phyloP scores from a whole-genome alignment of 2,797 vertebrate genomes.

The Triplophysa bombifrons region DNA sequence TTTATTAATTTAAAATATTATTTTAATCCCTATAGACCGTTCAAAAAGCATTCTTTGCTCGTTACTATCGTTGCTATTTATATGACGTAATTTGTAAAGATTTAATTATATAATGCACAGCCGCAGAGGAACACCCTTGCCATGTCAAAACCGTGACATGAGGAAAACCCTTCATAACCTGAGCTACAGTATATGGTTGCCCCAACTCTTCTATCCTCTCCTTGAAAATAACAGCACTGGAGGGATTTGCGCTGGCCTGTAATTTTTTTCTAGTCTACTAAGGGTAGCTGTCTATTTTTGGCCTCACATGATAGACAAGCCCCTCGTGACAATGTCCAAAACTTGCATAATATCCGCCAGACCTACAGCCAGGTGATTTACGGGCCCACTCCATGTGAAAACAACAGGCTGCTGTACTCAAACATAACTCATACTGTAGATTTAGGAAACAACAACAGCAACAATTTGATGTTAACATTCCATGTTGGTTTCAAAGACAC shows the following conservation, averaged over 20 bases:
- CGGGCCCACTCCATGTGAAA: conserved; percentile 26
- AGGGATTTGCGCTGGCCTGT: conserved; percentile 29
- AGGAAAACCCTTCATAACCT: conserved; percentile 14
- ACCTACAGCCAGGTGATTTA: conserved; percentile 28
- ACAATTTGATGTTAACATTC: conserved; percentile 13
- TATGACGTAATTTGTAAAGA: background rate
- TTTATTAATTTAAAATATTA: background rate
- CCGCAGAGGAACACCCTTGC: background rate
- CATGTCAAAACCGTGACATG: conserved; percentile 23
- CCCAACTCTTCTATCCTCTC: conserved; percentile 40
- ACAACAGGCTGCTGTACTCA: conserved; percentile 30
- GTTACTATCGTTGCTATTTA: background rate
- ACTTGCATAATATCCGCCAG: conserved; percentile 26
- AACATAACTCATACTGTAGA: conserved; percentile 17
- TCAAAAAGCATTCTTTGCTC: background rate
- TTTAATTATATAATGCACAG: background rate
- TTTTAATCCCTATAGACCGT: background rate
- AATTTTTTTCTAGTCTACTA: conserved; percentile 12
- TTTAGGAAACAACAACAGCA: conserved; percentile 11
- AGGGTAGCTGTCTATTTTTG: conserved; percentile 49
- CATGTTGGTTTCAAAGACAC: conserved; percentile 10
- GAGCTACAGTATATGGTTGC: background rate
- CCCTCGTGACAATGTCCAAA: conserved; percentile 17
- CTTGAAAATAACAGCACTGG: conserved; percentile 24
- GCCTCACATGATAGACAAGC: conserved; percentile 26